Evolutionary conservation across 2,888 invertebrate genomes (phyloP), one percentile per base, ranked within the genome.

Genomic region (Orthosia cruda): DNA sequence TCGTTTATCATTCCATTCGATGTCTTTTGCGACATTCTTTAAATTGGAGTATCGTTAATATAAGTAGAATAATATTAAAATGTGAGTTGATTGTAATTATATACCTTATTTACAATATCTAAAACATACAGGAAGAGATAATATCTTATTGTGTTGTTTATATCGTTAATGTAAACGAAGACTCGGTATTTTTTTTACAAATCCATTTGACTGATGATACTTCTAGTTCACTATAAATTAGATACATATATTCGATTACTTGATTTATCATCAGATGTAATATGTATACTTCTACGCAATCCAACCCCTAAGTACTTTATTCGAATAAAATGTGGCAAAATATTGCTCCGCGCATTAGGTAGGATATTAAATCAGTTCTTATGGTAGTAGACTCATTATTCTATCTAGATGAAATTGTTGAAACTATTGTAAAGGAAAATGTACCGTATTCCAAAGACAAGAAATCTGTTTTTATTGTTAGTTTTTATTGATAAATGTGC

Each of bases 201-300:
- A 90, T 90, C 91, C 92, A 92, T 92, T 93, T 91, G 93, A 91
- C 92, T 92, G 85, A 89, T 88, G 81, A 84, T 72, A 77, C 71
- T 67, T 1, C 65, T 62, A 65, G 16, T 50, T 54, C 52, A 15
- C 16, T 11, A 9, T 49, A 9, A 9, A 40, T 49, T 54, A n/a
- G n/a, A n/a, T n/a, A n/a, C n/a, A 23, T n/a, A 15, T 40, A 40
- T 0, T 9, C 0, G 11, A 40, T 45, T 59, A 23, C 12, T 49
- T 11, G 11, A 23, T 54, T 71, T 47, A 32, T 23, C 1, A 1
- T 4, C 20, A 13, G 16, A 45, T 77, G 9, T 15, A 9, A 61
- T 40, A 26, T 12, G 15, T 52, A 45, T 63, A 23, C 52, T 52
- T 49, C 13, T 57, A 57, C 47, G n/a, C 20, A 49, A 52, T 47